phyloP scores from a whole-genome alignment of 2,888 invertebrate genomes.

The Trichogramma dendrolimi region DNA sequence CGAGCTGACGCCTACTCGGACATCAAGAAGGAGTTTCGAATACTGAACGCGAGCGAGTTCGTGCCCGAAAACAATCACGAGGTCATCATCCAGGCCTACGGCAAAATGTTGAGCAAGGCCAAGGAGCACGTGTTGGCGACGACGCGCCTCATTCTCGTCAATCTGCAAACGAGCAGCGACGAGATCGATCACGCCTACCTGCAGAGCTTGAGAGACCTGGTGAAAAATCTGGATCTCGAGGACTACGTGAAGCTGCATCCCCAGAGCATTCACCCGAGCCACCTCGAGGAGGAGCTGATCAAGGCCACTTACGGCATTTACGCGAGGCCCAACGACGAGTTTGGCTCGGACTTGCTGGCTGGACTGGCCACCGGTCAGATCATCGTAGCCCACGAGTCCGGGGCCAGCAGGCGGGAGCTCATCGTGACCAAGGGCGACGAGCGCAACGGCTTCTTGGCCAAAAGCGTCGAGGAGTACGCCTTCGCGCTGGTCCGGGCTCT shows the following conservation, averaged over 20 bases:
- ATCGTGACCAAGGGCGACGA: constrained; percentile 68
- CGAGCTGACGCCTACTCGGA: constrained; percentile 55
- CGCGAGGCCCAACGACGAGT: constrained; percentile 99
- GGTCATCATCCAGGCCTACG: constrained; percentile 79
- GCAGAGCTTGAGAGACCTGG: constrained; percentile 73
- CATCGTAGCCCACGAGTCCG: constrained; percentile 88
- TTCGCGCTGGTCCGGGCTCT: constrained; percentile 66
- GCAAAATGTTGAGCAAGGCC: constrained; percentile 72
- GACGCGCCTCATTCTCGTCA: constrained; percentile 75
- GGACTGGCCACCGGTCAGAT: constrained; percentile 94
- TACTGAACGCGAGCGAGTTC: constrained; percentile 92
- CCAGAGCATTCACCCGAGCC: constrained; percentile 75
- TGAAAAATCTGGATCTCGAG: constrained; percentile 76
- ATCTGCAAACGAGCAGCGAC: constrained; percentile 84
- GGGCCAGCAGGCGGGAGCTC: constrained; percentile 69
- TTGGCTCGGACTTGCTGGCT: constrained; percentile 95
- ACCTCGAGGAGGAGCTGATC: constrained; percentile 70
- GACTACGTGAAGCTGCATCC: constrained; percentile 82
- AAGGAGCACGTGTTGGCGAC: constrained; percentile 66
- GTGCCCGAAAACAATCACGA: constrained; percentile 96
- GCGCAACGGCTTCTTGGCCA: constrained; percentile 77
- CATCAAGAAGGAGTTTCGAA: constrained; percentile 57
- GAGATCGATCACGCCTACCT: constrained; percentile 60
- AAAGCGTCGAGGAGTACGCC: constrained; percentile 74
- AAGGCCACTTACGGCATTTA: constrained; percentile 79